phyloP scores from a whole-genome alignment of 1,140 invertebrate species.

The Acyrthosiphon pisum region DNA sequence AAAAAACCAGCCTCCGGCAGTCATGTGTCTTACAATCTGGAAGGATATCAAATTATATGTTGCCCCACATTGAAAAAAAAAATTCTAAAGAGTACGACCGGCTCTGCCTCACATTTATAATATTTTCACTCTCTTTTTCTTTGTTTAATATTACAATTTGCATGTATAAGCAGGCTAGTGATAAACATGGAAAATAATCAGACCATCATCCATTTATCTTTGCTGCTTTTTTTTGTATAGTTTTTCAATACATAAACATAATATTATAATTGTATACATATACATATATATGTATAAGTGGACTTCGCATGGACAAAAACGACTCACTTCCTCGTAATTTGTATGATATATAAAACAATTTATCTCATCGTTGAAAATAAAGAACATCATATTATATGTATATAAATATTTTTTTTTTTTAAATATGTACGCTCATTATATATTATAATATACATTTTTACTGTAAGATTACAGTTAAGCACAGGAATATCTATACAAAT shows the following conservation, averaged over 20 bases:
- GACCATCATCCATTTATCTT: background rate
- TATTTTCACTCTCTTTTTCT: background rate
- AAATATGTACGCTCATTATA: too few relatives aligned
- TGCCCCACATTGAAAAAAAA: background rate
- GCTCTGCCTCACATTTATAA: background rate
- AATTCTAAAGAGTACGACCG: background rate
- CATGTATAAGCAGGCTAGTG: background rate
- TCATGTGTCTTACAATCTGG: background rate
- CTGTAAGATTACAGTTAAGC: too few relatives aligned
- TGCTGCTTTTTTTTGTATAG: background rate
- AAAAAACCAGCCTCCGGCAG: background rate
- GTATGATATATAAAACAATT: too few relatives aligned
- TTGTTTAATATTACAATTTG: background rate
- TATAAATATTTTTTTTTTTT: too few relatives aligned
- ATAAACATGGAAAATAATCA: background rate
- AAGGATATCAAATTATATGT: background rate
- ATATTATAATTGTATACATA: background rate
- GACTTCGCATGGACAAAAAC: too few relatives aligned
- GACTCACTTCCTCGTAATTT: too few relatives aligned
- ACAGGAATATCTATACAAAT: too few relatives aligned
- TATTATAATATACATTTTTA: too few relatives aligned
- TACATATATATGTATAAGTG: background rate
- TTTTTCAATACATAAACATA: background rate
- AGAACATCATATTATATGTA: too few relatives aligned
- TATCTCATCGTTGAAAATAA: too few relatives aligned